Conservation (phyloP, 2,113 vertebrate genomes). For the Tenrec ecaudatus region DNA sequence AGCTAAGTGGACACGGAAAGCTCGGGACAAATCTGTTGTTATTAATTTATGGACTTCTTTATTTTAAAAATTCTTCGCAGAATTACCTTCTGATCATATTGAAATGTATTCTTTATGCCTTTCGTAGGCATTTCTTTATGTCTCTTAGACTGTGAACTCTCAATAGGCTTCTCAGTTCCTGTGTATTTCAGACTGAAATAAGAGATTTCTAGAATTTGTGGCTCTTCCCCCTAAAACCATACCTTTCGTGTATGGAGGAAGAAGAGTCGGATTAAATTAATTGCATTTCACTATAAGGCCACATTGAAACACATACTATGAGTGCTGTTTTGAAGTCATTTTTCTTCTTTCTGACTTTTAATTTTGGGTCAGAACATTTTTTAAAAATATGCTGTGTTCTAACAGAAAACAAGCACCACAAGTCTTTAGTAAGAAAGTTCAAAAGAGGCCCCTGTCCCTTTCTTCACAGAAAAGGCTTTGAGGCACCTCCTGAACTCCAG, state of each 20-base stretch:
- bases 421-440: not conserved
- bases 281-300: not conserved
- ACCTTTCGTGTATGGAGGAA: not conserved
- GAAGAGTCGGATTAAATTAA: not conserved
- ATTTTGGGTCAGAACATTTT: not conserved
- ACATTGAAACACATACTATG: not conserved
- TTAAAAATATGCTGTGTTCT: not conserved
- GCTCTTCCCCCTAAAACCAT: not conserved
- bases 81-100: conserved; percentile 22
- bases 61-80: conserved; percentile 34
- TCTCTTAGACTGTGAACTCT: not conserved
- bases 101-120: not conserved
- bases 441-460: not conserved
- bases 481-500: not conserved
- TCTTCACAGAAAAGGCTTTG: not conserved
- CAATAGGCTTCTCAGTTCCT: conserved; percentile 55
- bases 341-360: not conserved
- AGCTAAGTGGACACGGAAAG: not conserved
- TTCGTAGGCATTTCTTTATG: not conserved
- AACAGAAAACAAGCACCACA: not conserved
- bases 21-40: conserved; percentile 32
- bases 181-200: conserved; percentile 72
- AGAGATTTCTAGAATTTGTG: conserved; percentile 78
- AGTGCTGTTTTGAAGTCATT: conserved; percentile 29
- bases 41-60: conserved; percentile 31